phyloP scores from a whole-genome alignment of 2,797 vertebrate species.

The Natrix natrix region DNA sequence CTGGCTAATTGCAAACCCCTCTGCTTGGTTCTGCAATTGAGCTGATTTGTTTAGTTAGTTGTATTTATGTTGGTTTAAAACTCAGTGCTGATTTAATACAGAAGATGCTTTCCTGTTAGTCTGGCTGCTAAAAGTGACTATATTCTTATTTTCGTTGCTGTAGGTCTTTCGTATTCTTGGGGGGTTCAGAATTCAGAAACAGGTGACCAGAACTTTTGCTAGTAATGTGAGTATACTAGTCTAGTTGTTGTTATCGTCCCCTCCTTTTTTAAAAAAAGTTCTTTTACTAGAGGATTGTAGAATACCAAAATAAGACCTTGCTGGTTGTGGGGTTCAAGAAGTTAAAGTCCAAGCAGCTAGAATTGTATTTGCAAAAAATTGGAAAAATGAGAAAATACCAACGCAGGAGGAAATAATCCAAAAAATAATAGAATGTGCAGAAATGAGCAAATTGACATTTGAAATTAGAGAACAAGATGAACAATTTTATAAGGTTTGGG shows the following conservation, averaged over 20 bases:
- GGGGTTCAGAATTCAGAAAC: conserved; percentile 77
- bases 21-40: background rate
- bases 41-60: background rate
- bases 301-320: conserved; percentile 24
- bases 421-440: too few species aligned
- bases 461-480: too few species aligned
- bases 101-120: background rate
- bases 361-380: too few species aligned
- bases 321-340: background rate
- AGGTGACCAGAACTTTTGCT: conserved; percentile 80
- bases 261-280: conserved; percentile 54
- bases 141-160: conserved; percentile 38
- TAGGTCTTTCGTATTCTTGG: conserved; percentile 84
- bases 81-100: background rate
- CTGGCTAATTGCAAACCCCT: background rate
- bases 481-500: too few species aligned
- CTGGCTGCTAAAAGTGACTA: background rate
- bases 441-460: too few species aligned
- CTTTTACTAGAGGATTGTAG: conserved; percentile 71
- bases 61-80: background rate
- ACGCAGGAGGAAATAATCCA: too few species aligned
- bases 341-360: background rate
- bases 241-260: background rate
- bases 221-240: conserved; percentile 84
- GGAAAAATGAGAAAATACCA: too few species aligned